Base-by-base conservation (phyloP, 1,140 invertebrate genomes). In the Elysia chlorotica region DNA sequence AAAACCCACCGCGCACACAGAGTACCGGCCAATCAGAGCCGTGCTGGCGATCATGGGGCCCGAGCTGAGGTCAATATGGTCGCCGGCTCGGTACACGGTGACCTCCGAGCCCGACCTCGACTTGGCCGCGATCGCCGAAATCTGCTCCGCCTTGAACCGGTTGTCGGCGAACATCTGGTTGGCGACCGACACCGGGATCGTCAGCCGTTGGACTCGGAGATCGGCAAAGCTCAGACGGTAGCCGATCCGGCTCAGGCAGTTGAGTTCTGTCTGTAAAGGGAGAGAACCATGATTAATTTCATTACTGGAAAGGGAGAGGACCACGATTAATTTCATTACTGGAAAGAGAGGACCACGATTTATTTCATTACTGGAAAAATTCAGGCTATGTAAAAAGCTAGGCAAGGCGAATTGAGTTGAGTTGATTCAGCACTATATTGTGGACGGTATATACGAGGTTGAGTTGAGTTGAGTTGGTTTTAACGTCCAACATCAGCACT, bases 11-110 rank as follows among this genome's bases (percentile, higher is more conserved):
- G 93, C 91, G 14, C 92, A 86, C 14, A 98, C 86, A 3, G 92
- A 91, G 71, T 91, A 92, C 41, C 93, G 90, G 0, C 94, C 94
- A 6, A 98, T 86, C 69, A 93, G 91, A 38, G 86, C 85, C 0
- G 94, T 94, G 73, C 92, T 92, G 2, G 90, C 89, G 37, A 99
- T 91, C 92, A 97, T 92, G 0, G 96, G 96, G 0, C 96, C 96
- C 79, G 91, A 92, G 33, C 94, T 96, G 53, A 98, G 95, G 82
- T 99, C 96, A 57, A 98, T 91, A 82, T 96, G 93, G 71, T 93
- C 91, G 0, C 92, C 93, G 54, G 93, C 88, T 77, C 94, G 91
- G 84, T 97, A 98, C 1, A 98, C 76, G 0, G 90, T 92, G 0
- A 98, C 89, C 74, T 65, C 83, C 23, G 91, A 90, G 5, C 82